Evolutionary conservation across 2,888 invertebrate genomes (phyloP).

Genomic region (Melieria crassipennis): DNA sequence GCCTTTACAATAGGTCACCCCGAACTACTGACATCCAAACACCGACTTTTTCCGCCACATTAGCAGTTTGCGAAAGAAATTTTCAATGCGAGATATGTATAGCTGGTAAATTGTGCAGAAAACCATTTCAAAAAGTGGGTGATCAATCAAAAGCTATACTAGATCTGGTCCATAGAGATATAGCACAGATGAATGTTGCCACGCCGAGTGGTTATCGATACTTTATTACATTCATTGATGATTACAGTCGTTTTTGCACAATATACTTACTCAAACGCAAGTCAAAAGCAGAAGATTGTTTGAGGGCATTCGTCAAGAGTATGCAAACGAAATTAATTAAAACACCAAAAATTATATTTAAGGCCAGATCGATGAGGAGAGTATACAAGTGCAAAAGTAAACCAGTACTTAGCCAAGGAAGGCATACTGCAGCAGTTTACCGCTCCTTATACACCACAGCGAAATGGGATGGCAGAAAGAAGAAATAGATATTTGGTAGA

Average conservation of each 20-base stretch:
- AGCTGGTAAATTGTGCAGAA: no score
- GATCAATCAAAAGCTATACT: conserved; percentile 29
- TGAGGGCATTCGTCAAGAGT: conserved; percentile 30
- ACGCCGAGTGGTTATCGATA: no score
- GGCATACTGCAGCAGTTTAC: conserved; percentile 31
- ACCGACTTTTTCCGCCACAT: no score
- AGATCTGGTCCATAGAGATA: conserved; percentile 28
- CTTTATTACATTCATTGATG: no score
- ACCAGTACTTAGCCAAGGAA: conserved; percentile 24
- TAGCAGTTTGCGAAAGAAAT: no score
- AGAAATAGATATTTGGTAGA: conserved; percentile 38
- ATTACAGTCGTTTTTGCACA: no score
- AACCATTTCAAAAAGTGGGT: conserved; percentile 16
- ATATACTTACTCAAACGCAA: conserved; percentile 16
- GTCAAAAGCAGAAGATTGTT: conserved; percentile 36
- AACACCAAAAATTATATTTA: conserved; percentile 34
- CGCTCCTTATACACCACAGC: conserved; percentile 35
- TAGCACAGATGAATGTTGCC: no score
- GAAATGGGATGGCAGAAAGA: conserved; percentile 40
- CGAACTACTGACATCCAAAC: no score
- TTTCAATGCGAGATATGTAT: no score
- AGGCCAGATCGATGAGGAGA: conserved; percentile 39
- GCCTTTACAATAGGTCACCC: no score
- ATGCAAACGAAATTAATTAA: conserved; percentile 32
- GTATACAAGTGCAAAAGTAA: conserved; percentile 22